Conservation (phyloP, 2,888 invertebrate genomes). For the Buathra laborator region DNA sequence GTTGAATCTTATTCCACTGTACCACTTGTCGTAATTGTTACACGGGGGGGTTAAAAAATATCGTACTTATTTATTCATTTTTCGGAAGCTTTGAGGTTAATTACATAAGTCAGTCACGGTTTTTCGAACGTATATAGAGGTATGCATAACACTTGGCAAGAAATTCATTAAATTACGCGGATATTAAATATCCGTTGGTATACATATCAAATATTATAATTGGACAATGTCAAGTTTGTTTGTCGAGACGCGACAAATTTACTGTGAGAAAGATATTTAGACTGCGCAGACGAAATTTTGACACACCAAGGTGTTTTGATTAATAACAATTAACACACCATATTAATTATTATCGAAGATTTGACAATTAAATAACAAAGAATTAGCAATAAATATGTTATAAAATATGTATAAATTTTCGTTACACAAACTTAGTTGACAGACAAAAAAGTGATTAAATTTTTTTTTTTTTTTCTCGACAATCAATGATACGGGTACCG, state of each 20-base stretch:
- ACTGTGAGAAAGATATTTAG: neutral
- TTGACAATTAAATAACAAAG: neutral
- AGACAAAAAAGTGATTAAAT: too few relatives aligned
- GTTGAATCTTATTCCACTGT: constrained; percentile 34
- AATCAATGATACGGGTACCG: too few relatives aligned
- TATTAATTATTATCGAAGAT: too few relatives aligned
- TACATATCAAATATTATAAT: neutral
- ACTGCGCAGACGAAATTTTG: neutral
- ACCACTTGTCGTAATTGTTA: neutral
- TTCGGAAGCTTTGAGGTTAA: constrained; percentile 46
- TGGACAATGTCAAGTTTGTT: neutral
- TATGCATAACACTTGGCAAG: neutral
- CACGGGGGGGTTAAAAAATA: neutral
- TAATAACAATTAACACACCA: too few relatives aligned
- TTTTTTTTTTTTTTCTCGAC: too few relatives aligned
- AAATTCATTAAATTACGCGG: neutral
- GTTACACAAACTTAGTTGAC: too few relatives aligned
- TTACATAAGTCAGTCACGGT: constrained; percentile 55
- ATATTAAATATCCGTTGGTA: neutral
- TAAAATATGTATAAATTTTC: neutral
- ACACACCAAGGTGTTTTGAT: neutral
- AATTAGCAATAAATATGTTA: neutral
- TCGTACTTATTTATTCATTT: neutral
- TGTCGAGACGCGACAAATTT: neutral
- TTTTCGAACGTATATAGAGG: neutral